Conservation (phyloP, 2,113 vertebrate species). For the Atractosteus spatula region DNA sequence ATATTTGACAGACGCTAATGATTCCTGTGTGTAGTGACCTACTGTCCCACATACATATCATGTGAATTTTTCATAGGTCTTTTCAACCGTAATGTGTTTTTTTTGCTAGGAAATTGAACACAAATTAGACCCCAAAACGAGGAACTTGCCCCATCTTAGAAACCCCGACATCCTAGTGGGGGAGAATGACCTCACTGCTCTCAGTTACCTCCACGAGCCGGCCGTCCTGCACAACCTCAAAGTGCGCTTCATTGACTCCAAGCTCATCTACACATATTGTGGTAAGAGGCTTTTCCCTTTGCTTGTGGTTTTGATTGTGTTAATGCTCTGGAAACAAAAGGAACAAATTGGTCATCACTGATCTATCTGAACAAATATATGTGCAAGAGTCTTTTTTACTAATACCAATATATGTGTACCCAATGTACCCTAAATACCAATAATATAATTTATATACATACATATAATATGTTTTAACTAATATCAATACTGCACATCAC, state of each 20-base stretch:
- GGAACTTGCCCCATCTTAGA: slow-evolving; percentile 87
- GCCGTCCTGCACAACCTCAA: slow-evolving; percentile 95
- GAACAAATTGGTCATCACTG: too few species aligned
- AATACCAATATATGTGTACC: too few species aligned
- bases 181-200: slow-evolving; percentile 95
- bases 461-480: too few species aligned
- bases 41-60: too few species aligned
- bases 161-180: slow-evolving; percentile 98
- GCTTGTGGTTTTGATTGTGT: neutral
- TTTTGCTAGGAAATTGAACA: slow-evolving; percentile 78
- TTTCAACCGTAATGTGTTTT: neutral
- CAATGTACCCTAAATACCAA: too few species aligned
- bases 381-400: too few species aligned
- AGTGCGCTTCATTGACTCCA: slow-evolving; percentile 96
- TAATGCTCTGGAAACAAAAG: neutral
- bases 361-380: too few species aligned
- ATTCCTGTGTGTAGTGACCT: too few species aligned
- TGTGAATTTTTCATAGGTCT: neutral
- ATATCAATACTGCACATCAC: too few species aligned
- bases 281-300: slow-evolving; percentile 63
- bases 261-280: slow-evolving; percentile 97
- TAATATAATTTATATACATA: too few species aligned
- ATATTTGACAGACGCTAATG: too few species aligned
- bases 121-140: slow-evolving; percentile 78
- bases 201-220: slow-evolving; percentile 96